Evolutionary conservation across 2,888 invertebrate genomes (phyloP), one percentile per base, ranked within the genome.

Genomic region (Heterodera filipjevi): DNA sequence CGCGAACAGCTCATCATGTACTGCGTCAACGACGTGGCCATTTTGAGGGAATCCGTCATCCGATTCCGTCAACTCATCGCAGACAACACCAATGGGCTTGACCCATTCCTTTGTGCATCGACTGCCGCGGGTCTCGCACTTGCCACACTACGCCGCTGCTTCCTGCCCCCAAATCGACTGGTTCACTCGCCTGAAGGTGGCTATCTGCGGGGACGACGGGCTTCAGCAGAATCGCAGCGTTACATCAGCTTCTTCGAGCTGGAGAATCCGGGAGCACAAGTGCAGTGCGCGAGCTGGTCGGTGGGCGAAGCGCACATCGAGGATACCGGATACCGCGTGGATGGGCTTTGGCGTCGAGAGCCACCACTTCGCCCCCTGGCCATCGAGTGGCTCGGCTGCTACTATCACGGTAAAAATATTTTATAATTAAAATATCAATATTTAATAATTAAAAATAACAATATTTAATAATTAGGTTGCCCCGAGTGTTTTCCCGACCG

Each of bases 11-110:
- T 77, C 16, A 14, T 77, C 27, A 2, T 44, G 14, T 77, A 77
- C 35, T 77, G 77, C 8, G 1, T 14, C 35, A 76, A 78, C n/a
- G 78, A 78, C 2, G 78, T 78, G 16, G 78, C 68, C 3, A 66
- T 78, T 30, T 16, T 78, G 0, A 78, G 78, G 14, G 66, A 77
- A 22, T 27, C 66, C 14, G 46, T 75, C 30, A 6, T 78, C 12
- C 22, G 35, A 3, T 78, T 78, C 30, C 78, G 78, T 0, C 14
- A 33, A 10, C 33, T 53, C 0, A 46, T 77, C 1, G 49, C 27
- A 0, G 66, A 74, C 3, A 53, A 76, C 12, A 32, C 66, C 3
- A n/a, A 12, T 1, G 68, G 59, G 1, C n/a, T 78, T 0, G 78
- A 78, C 30, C 78, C 78, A 2, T 78, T 78, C 22, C 10, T 30